These are phyloP conservation scores for Schmidtea mediterranea DNA, from an alignment of 1,140 invertebrate species.

Conservation along the genomic window DNA sequence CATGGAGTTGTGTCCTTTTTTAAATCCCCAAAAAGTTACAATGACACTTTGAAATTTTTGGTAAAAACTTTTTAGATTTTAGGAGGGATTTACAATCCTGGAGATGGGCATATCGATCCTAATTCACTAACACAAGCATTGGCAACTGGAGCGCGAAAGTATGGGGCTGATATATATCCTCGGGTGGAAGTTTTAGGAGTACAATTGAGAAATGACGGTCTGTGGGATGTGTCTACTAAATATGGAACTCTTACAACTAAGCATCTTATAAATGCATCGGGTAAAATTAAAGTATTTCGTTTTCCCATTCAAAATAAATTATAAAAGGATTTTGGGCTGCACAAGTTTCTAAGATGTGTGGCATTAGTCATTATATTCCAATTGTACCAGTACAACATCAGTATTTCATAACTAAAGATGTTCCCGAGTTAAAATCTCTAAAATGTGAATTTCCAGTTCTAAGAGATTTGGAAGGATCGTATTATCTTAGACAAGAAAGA, in stretches of 20 bases:
- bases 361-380: conserved; percentile 15
- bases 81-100: conserved; percentile 20
- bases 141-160: conserved; percentile 18
- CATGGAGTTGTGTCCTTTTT: conserved; percentile 15
- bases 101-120: conserved; percentile 26
- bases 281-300: conserved; percentile 10
- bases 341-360: conserved; percentile 19
- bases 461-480: conserved; percentile 28
- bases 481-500: conserved; percentile 24
- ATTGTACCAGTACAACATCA: conserved; percentile 27
- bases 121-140: conserved; percentile 25
- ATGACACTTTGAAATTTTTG: too few species aligned
- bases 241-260: conserved; percentile 16
- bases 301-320: neutral
- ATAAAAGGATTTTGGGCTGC: conserved; percentile 24
- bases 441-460: conserved; percentile 24
- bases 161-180: conserved; percentile 16
- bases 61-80: conserved; percentile 18
- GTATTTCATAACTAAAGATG: conserved; percentile 20
- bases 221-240: conserved; percentile 17
- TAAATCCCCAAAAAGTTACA: conserved; percentile 15
- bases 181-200: conserved; percentile 12
- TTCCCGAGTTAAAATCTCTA: conserved; percentile 18
- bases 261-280: conserved; percentile 22
- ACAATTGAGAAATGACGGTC: conserved; percentile 12